These are phyloP conservation scores for Scortum barcoo DNA, from an alignment of 2,113 vertebrate species.

Conservation along the genomic window DNA sequence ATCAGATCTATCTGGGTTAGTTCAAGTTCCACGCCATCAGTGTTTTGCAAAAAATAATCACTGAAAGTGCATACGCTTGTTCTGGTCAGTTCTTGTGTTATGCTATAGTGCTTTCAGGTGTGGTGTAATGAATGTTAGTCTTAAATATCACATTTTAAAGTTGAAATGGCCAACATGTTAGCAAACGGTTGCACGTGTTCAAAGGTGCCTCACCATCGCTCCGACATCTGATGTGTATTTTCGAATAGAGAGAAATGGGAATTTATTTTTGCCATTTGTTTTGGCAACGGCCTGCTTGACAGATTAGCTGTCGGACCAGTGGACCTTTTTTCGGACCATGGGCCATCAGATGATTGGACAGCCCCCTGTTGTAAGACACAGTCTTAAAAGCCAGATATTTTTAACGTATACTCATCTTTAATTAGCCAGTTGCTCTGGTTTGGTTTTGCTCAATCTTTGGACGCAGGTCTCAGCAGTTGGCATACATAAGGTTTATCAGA, in stretches of 20 bases:
- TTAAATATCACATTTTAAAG: background rate
- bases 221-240: no score
- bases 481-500: background rate
- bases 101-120: background rate
- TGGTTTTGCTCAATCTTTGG: background rate
- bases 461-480: background rate
- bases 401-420: background rate
- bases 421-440: background rate
- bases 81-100: background rate
- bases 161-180: no score
- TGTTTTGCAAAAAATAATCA: background rate
- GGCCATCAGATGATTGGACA: no score
- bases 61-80: background rate
- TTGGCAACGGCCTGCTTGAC: no score
- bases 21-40: constrained; percentile 24
- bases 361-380: no score
- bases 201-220: no score
- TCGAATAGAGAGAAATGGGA: no score
- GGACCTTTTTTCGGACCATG: no score
- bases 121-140: background rate
- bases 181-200: no score
- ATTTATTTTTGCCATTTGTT: no score
- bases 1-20: constrained; percentile 33
- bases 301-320: no score
- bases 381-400: background rate